phyloP scores from a whole-genome alignment of 2,113 vertebrate genomes.

The Vulpes vulpes region DNA sequence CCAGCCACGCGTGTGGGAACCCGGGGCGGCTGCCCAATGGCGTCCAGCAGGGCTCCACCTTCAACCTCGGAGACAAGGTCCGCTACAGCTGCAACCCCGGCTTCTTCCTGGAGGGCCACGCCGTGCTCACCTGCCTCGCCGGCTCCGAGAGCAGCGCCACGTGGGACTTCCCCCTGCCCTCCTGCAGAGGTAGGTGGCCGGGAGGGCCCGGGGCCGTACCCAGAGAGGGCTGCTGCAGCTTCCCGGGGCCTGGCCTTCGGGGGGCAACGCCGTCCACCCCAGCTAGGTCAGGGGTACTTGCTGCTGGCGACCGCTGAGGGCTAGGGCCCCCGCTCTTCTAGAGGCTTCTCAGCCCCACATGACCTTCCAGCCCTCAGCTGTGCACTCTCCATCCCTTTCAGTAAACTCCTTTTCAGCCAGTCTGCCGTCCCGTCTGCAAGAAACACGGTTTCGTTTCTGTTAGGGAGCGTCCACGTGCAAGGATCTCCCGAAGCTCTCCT shows the following conservation, averaged over 20 bases:
- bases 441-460: accelerated
- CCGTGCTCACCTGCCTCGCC: slow-evolving; percentile 95
- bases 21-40: slow-evolving; percentile 96
- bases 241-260: neutral
- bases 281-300: neutral
- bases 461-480: accelerated
- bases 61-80: slow-evolving; percentile 97
- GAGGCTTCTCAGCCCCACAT: neutral
- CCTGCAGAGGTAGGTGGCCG: slow-evolving; percentile 94
- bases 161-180: slow-evolving; percentile 98
- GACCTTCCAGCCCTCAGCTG: neutral
- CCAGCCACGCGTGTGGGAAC: slow-evolving; percentile 98
- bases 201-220: neutral
- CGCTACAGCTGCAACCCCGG: slow-evolving; percentile 97
- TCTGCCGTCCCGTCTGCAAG: neutral
- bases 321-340: neutral
- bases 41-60: slow-evolving; percentile 95
- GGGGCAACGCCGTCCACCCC: accelerated
- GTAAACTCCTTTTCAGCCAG: neutral
- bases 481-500: neutral
- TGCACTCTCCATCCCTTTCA: neutral
- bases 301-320: neutral
- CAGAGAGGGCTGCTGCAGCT: neutral
- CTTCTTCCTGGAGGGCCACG: slow-evolving; percentile 97
- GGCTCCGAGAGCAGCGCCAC: slow-evolving; percentile 92